Percentiles rank a stretch among this genome's conserved stretches.
These are phyloP conservation scores for Scaptomyza pallida DNA, from an alignment of 1,140 invertebrate species.

Conservation along the genomic window DNA sequence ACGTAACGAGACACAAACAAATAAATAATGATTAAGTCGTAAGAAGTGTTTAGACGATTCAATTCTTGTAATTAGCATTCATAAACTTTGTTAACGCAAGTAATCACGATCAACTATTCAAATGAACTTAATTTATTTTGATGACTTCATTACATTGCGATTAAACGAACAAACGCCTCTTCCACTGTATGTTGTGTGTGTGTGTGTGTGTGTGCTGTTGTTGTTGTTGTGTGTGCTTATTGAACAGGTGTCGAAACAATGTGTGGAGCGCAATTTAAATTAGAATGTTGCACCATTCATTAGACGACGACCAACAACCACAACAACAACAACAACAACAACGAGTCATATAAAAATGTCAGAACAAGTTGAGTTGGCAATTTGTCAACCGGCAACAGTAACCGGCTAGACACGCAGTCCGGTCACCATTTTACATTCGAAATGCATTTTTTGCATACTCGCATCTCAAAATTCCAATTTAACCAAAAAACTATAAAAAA, in stretches of 20 bases:
- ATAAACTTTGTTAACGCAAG: neutral
- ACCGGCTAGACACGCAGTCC: slow-evolving; percentile 61
- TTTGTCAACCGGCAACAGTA: slow-evolving; percentile 72
- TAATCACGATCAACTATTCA: neutral
- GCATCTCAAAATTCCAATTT: slow-evolving; percentile 39
- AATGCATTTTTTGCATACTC: slow-evolving; percentile 68
- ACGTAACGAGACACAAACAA: too few relatives aligned
- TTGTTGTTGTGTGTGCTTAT: slow-evolving; percentile 14
- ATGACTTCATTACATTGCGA: neutral
- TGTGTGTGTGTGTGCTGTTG: slow-evolving; percentile 7
- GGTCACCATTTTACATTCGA: slow-evolving; percentile 62
- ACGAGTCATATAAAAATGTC: slow-evolving; percentile 70
- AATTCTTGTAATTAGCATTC: neutral
- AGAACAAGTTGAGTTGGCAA: slow-evolving; percentile 78
- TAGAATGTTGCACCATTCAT: slow-evolving; percentile 79
- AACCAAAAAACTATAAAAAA: neutral
- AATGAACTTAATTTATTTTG: slow-evolving; percentile 11
- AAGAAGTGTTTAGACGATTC: neutral
- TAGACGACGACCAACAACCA: slow-evolving; percentile 40
- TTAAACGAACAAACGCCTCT: neutral
- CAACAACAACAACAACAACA: slow-evolving; percentile 24
- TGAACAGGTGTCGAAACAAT: slow-evolving; percentile 78
- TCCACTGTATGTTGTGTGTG: neutral
- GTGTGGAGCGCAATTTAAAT: slow-evolving; percentile 74
- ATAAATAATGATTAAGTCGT: too few relatives aligned